Evolutionary conservation across 2,888 invertebrate species (phyloP).

Genomic region (Poecilobothrus nobilitatus): DNA sequence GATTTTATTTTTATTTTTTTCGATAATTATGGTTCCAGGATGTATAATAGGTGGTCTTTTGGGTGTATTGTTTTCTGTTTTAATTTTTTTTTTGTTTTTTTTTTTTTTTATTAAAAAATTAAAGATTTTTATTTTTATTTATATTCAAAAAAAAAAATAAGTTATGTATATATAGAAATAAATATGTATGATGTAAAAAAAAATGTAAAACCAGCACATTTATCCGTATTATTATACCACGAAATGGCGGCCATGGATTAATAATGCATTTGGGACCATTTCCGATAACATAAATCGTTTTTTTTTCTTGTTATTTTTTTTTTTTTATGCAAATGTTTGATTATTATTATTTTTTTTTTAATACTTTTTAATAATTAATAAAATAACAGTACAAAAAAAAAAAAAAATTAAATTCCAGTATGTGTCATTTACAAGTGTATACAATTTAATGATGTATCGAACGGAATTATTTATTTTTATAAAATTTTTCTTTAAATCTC

Average conservation of each 20-base stretch:
- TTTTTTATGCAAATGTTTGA: background rate
- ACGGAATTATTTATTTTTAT: no score
- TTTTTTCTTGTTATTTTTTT: background rate
- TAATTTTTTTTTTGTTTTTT: no score
- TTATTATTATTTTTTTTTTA: background rate
- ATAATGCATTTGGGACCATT: slow-evolving; percentile 6
- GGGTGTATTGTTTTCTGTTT: background rate
- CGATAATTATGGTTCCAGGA: background rate
- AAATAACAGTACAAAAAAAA: background rate
- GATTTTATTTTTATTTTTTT: background rate
- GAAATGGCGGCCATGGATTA: slow-evolving; percentile 6
- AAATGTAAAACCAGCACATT: background rate
- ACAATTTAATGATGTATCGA: no score
- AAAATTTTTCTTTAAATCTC: no score
- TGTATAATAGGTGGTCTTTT: background rate
- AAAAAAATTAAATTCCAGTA: background rate
- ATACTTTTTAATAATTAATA: background rate
- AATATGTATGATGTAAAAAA: background rate
- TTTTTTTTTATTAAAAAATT: background rate
- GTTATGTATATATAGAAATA: background rate
- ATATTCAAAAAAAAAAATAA: no score
- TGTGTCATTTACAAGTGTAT: background rate
- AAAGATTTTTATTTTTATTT: background rate
- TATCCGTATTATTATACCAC: slow-evolving; percentile 3
- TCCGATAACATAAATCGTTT: slow-evolving; percentile 3